Base-by-base conservation (phyloP, 2,797 vertebrate genomes). In the Miichthys miiuy region DNA sequence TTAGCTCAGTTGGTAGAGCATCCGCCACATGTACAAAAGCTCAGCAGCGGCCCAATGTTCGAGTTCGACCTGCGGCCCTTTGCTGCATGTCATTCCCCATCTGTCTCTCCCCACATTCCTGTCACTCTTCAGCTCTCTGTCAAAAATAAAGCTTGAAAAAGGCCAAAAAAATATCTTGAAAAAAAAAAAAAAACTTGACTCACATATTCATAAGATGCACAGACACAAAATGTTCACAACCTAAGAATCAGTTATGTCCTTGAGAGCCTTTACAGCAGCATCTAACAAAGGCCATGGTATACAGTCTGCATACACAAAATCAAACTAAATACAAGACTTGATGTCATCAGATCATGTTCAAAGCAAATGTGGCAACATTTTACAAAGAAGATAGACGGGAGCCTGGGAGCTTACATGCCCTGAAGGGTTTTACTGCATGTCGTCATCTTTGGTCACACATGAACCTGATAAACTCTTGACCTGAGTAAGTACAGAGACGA, bases 391-490 rank as follows among this genome's bases (percentile, higher is more conserved):
- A 78, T 5, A 8, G 46, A 69, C 47, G 50, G 41, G 60, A 79
- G 38, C 23, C 25, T 17, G 42, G 44, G 18, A 79, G 63, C 21
- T 61, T 2, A 5, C 30, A 42, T 47, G 12, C 55, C 27, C 42
- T 20, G 1, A 41, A 78, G 81, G 34, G 4, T 23, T 64, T 46
- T 38, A 54, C 42, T 67, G 60, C 58, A 81, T 74, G 75, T 74
- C 68, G 68, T 73, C 77, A 79, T 78, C 70, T 64, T 34, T 60
- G 62, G 76, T 77, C 81, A 77, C 58, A 34, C 12, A 11, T 48
- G 47, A 73, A 48, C 30, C 23, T 60, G 30, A 51, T 75, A 72
- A 67, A 41, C 21, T 73, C 27, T 25, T 67, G 61, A 79, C 80
- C 74, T 25, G 41, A 61, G 41, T 56, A 47, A 21, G 30, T 58